phyloP scores from a whole-genome alignment of 2,888 invertebrate genomes.

The Luperina testacea region DNA sequence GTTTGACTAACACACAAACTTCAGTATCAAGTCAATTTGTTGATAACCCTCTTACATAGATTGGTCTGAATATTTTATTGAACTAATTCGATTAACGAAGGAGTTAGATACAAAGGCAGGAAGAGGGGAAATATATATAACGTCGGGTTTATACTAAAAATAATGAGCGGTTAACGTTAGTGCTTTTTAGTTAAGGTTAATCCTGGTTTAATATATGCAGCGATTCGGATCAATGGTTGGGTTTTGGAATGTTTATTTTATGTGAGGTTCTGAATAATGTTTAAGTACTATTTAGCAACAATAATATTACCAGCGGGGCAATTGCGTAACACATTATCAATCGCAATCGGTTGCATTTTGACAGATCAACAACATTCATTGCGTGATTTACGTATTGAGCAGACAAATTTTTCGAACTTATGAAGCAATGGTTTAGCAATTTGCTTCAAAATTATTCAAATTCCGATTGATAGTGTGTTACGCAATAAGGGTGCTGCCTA shows the following conservation, averaged over 20 bases:
- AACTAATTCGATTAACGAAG: constrained; percentile 56
- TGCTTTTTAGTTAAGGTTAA: constrained; percentile 22
- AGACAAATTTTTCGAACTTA: no score
- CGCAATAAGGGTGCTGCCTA: no score
- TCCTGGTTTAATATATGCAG: constrained; percentile 27
- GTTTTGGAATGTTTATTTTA: not conserved
- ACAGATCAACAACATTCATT: no score
- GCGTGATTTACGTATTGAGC: no score
- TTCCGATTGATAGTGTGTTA: no score
- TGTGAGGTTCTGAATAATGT: not conserved
- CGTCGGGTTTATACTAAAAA: not conserved
- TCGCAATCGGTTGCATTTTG: no score
- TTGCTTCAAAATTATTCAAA: no score
- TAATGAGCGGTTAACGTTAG: constrained; percentile 15
- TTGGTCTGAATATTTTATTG: constrained; percentile 71
- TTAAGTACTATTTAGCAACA: no score
- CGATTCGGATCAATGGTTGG: constrained; percentile 19
- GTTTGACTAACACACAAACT: constrained; percentile 35
- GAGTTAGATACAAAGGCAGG: constrained; percentile 34
- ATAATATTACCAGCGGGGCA: no score
- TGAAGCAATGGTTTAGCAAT: no score
- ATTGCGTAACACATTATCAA: no score
- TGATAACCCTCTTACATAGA: constrained; percentile 63
- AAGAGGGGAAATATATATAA: constrained; percentile 1
- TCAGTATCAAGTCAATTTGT: constrained; percentile 53